Evolutionary conservation across 1,140 invertebrate genomes (phyloP).

Genomic region (Battus philenor): DNA sequence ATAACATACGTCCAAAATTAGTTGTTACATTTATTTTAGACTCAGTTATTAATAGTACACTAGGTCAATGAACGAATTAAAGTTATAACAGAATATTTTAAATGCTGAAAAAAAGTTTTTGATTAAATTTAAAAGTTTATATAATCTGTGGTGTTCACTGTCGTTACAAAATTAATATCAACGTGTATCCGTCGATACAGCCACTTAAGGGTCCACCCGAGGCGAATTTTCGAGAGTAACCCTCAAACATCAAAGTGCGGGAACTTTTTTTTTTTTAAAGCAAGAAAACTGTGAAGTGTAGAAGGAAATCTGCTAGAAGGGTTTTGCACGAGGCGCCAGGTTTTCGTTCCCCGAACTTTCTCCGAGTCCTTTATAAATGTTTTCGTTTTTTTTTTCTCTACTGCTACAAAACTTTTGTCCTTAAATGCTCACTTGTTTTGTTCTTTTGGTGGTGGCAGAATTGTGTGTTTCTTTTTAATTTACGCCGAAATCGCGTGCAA

Average conservation of each 20-base stretch:
- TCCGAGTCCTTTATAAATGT: constrained; percentile 14
- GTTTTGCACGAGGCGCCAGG: constrained; percentile 9
- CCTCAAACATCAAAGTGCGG: constrained; percentile 52
- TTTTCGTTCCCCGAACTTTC: no score
- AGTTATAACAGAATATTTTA: no score
- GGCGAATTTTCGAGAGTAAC: constrained; percentile 49
- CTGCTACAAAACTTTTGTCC: constrained; percentile 14
- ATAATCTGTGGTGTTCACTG: no score
- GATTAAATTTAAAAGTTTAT: no score
- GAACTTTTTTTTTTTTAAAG: constrained; percentile 37
- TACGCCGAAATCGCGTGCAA: neutral
- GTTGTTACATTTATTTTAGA: no score
- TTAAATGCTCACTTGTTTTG: constrained; percentile 9
- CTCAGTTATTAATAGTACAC: no score
- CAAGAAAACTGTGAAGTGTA: constrained; percentile 41
- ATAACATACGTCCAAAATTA: no score
- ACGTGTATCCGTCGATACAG: constrained; percentile 12
- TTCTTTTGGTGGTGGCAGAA: constrained; percentile 7
- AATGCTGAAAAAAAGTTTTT: no score
- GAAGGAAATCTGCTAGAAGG: constrained; percentile 21
- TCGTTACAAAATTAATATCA: no score
- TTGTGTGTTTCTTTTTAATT: constrained; percentile 4
- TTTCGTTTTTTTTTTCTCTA: constrained; percentile 10
- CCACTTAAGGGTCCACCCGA: constrained; percentile 21
- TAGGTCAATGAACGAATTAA: no score